Evolutionary conservation across 1,140 invertebrate genomes (phyloP).

Genomic region (Zaprionus tsacasi): DNA sequence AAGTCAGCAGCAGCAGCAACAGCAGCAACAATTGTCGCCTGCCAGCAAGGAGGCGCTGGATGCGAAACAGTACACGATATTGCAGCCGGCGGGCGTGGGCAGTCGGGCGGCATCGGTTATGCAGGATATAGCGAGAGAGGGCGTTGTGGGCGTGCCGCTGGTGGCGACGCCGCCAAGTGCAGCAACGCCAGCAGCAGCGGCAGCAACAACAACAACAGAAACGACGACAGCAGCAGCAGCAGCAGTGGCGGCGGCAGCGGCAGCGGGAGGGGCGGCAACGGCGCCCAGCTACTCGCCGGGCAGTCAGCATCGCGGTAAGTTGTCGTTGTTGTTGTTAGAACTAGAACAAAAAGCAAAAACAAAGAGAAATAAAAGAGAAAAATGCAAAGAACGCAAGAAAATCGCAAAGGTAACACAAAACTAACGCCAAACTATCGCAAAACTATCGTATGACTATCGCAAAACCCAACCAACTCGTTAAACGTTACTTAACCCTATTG

Average conservation of each 20-base stretch:
- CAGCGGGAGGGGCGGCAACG: slow-evolving; percentile 52
- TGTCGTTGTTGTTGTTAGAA: slow-evolving; percentile 55
- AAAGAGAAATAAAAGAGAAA: slow-evolving; percentile 21
- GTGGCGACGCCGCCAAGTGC: slow-evolving; percentile 84
- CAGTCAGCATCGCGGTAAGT: slow-evolving; percentile 90
- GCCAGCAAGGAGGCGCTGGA: slow-evolving; percentile 36
- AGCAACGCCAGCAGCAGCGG: slow-evolving; percentile 51
- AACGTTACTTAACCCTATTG: background rate
- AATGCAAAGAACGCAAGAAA: background rate
- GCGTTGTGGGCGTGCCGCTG: slow-evolving; percentile 87
- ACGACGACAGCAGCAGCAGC: slow-evolving; percentile 48
- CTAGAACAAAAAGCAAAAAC: slow-evolving; percentile 30
- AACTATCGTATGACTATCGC: background rate
- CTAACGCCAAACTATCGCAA: background rate
- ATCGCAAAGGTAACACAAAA: slow-evolving; percentile 9
- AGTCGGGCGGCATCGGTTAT: slow-evolving; percentile 91
- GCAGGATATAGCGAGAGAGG: slow-evolving; percentile 89
- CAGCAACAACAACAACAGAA: slow-evolving; percentile 33
- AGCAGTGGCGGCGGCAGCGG: slow-evolving; percentile 34
- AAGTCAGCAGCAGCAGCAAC: slow-evolving; percentile 53
- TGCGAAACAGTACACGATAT: slow-evolving; percentile 91
- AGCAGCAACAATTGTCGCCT: slow-evolving; percentile 36
- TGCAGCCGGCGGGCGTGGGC: slow-evolving; percentile 91
- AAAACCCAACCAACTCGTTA: background rate
- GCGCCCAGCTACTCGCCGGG: slow-evolving; percentile 89